Percentiles rank a stretch among this genome's conserved stretches.
Conservation (phyloP, 2,113 vertebrate genomes). For the Acinonyx jubatus region DNA sequence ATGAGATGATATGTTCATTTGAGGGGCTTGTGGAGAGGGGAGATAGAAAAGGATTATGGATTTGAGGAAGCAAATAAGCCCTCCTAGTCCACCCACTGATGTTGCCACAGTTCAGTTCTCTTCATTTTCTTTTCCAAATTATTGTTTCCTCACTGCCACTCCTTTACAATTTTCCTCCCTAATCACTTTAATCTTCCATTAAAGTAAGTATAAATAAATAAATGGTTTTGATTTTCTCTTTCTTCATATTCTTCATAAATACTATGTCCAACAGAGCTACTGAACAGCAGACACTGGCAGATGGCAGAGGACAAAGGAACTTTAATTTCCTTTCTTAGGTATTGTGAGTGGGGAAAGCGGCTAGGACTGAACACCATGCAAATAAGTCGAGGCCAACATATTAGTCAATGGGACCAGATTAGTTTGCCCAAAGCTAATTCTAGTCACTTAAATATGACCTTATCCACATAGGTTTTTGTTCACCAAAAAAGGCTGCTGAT, state of each 20-base stretch:
- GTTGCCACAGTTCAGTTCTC: not conserved
- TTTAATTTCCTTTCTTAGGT: not conserved
- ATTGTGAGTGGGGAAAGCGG: not conserved
- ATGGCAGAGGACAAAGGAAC: not conserved
- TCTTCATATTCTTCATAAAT: constrained; percentile 49
- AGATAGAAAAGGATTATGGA: not conserved
- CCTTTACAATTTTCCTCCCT: not conserved
- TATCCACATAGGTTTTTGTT: not conserved
- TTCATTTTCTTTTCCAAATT: not conserved
- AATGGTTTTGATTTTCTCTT: not conserved
- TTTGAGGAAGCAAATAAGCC: not conserved
- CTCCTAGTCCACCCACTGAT: not conserved
- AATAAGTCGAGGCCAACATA: not conserved
- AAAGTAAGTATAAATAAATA: constrained; percentile 10
- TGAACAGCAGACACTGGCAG: not conserved
- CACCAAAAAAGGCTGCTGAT: not conserved
- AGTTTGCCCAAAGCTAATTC: not conserved
- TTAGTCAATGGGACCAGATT: not conserved
- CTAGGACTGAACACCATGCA: not conserved
- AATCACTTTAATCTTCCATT: not conserved
- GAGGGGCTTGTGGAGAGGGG: not conserved
- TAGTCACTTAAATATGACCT: not conserved
- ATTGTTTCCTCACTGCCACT: not conserved
- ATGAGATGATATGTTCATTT: not conserved
- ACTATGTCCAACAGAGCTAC: not conserved